Evolutionary conservation across 92 coral and sea anemone genomes (phyloP), one percentile per base, ranked within the genome.

Genomic region (Phenganax marumi): DNA sequence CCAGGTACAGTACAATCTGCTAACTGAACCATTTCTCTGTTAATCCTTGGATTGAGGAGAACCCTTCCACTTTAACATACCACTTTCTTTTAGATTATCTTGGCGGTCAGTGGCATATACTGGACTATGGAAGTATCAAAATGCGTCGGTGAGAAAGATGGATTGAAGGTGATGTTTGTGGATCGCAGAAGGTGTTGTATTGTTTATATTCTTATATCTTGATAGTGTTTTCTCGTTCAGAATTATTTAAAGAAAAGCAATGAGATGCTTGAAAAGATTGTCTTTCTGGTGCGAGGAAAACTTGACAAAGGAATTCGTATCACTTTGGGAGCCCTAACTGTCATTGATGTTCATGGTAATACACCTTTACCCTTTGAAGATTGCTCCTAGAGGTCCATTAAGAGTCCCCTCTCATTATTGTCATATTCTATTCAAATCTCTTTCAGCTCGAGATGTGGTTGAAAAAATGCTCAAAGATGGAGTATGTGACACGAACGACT

Each of bases 101-200:
- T 94, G 51, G 98, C 98, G 33, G 97, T 93, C 55, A 93, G 98
- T 74, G 98, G 98, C 26, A 95, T 95, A 56, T 95, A 87, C 84
- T 95, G 98, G 98, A 95, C 98, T 52, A 79, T 86, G 55, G 98
- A 95, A 53, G 97, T 95, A 63, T 89, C 97, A 19, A 66, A 90
- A 69, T 97, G 96, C 8, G 89, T 95, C 23, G 22, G 55, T 78
- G 89, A 82, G 60, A 87, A 92, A 85, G 97, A 85, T 78, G 98
- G 98, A 11, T 84, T 95, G 22, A 95, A 95, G 98, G 98, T 95
- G 43, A 48, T 4, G 14, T 46, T 68, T 6, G 17, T 2, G 24
- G 1, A 25, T 33, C 5, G 43, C 60, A 54, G 5, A 33, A 33
- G 5, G 43, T 33, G 43, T 33, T 33, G 43, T 68, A 22, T 22